phyloP scores from a whole-genome alignment of 37 sponge, comb jelly and placozoan species.

The Amphimedon queenslandica region DNA sequence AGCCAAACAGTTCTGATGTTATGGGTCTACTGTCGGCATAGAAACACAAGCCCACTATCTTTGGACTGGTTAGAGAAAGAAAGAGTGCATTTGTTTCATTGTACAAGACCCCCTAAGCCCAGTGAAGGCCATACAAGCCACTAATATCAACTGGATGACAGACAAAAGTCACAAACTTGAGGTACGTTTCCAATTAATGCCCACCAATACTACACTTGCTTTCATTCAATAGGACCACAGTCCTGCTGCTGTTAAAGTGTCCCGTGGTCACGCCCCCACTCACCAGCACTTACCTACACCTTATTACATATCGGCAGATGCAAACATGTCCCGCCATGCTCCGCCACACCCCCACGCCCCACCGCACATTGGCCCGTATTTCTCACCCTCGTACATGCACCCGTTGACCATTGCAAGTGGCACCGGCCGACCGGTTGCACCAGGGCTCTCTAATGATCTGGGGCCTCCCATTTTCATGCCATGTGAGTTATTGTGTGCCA shows the following conservation, averaged over 20 bases:
- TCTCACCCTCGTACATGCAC: too few relatives aligned
- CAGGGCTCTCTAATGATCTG: conserved; percentile 20
- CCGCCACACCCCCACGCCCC: conserved; percentile 7
- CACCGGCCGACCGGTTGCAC: neutral
- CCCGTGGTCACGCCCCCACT: neutral
- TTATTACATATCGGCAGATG: neutral
- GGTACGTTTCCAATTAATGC: conserved; percentile 64
- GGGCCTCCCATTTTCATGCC: conserved; percentile 74
- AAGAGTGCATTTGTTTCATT: too few relatives aligned
- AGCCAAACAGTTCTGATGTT: too few relatives aligned
- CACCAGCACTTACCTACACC: neutral
- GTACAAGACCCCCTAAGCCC: too few relatives aligned
- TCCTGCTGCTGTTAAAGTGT: neutral
- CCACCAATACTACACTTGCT: conserved; percentile 13
- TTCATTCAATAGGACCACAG: too few relatives aligned
- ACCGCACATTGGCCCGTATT: neutral
- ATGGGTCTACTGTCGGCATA: too few relatives aligned
- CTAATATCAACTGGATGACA: too few relatives aligned
- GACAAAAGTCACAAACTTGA: conserved; percentile 54
- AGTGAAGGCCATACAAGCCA: too few relatives aligned
- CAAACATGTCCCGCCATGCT: neutral
- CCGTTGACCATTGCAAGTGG: neutral
- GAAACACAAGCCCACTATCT: too few relatives aligned
- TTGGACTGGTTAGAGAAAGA: too few relatives aligned
- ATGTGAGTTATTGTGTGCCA: conserved; percentile 38